These are phyloP conservation scores for Atethmia centrago DNA, from an alignment of 2,888 invertebrate species.

Conservation along the genomic window DNA sequence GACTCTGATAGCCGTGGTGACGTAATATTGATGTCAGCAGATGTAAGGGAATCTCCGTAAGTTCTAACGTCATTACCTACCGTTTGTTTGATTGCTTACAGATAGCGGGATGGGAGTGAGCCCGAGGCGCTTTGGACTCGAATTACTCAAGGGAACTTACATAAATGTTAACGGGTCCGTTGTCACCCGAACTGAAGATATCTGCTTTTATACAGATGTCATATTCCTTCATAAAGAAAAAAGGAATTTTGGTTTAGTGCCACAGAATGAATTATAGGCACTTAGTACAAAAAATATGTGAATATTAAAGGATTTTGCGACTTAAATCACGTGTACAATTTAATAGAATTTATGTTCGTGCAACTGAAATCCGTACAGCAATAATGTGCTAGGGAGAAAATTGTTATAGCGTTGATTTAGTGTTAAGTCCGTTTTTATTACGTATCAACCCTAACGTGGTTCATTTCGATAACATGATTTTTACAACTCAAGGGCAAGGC, in stretches of 20 bases:
- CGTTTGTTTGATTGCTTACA: slow-evolving; percentile 82
- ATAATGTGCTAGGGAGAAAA: slow-evolving; percentile 47
- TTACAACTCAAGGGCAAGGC: slow-evolving; percentile 45
- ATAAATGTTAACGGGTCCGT: slow-evolving; percentile 76
- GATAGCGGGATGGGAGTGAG: slow-evolving; percentile 74
- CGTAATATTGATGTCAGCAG: slow-evolving; percentile 76
- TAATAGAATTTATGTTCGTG: slow-evolving; percentile 38
- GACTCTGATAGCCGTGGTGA: slow-evolving; percentile 65
- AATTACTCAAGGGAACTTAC: slow-evolving; percentile 79
- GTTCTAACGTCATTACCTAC: slow-evolving; percentile 78
- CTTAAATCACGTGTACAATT: slow-evolving; percentile 31
- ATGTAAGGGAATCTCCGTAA: slow-evolving; percentile 72
- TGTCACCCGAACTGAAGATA: slow-evolving; percentile 63
- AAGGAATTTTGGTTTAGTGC: not conserved
- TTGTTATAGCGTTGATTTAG: slow-evolving; percentile 44
- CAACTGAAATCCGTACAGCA: slow-evolving; percentile 30
- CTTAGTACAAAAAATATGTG: not conserved
- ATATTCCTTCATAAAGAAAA: not conserved
- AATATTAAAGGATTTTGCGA: slow-evolving; percentile 5
- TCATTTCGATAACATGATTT: slow-evolving; percentile 55
- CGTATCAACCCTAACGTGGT: slow-evolving; percentile 57
- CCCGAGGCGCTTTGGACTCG: slow-evolving; percentile 73
- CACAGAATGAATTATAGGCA: not conserved
- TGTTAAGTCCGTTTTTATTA: slow-evolving; percentile 60
- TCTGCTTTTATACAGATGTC: slow-evolving; percentile 15